Base-by-base conservation (phyloP, 1,140 invertebrate species). In the Oncopeltus fasciatus region DNA sequence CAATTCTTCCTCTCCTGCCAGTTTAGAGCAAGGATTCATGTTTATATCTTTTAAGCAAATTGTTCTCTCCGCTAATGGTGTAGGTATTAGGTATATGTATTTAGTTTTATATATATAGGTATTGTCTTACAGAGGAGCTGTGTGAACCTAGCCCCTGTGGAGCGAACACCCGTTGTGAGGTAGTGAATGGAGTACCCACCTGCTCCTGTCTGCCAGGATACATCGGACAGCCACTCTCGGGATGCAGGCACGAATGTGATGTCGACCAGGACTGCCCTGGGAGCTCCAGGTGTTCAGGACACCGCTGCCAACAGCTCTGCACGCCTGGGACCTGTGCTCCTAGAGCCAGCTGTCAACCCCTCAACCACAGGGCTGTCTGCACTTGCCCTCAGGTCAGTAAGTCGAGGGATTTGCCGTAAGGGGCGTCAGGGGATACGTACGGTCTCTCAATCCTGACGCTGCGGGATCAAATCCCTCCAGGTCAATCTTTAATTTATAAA, bases 201-300 rank as follows among this genome's bases (percentile, higher is more conserved):
- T 92, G 88, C 69, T 82, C 80, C 26, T 90, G 87, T 67, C 67
- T 84, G 5, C 81, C 83, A 16, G 85, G 85, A 64, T 88, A 80
- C 68, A 71, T 71, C 69, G 88, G 88, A 8, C 84, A 83, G 63
- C 87, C 88, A 5, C 70, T 90, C 11, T 71, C 74, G 47, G 87
- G 86, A 2, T 92, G 88, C 69, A 77, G 81, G 16, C 84, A 84
- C 69, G 86, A 88, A 72, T 92, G 88, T 69, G 87, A 89, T 51
- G 78, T 77, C 1, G 87, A 90, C 67, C 72, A 72, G 14, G 87
- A 91, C 62, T 92, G 88, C 68, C 72, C 79, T 2, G 69, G 76
- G n/a, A 78, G 82, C 57, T 78, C 84, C 51, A 79, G 83, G 43
- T 93, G 89, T 68, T 77, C 82, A 26, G 80, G 84, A 68, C 87